Evolutionary conservation across 2,797 vertebrate genomes (phyloP).

Genomic region (Syndactyla subalaris): DNA sequence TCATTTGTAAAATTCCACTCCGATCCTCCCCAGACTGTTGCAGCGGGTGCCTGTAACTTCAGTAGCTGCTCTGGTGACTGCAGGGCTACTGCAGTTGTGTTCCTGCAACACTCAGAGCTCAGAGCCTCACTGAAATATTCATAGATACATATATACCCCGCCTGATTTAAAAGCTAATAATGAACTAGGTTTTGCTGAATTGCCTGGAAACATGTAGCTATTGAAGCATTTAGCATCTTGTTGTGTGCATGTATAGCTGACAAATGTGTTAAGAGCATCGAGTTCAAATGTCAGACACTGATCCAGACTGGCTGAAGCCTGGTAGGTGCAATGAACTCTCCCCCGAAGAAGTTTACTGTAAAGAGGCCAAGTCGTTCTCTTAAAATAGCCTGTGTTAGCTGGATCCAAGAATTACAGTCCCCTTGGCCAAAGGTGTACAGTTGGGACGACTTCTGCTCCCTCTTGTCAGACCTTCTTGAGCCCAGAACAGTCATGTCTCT

Average conservation of each 20-base stretch:
- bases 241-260: background rate
- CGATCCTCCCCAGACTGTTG: background rate
- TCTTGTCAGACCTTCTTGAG: slow-evolving; percentile 62
- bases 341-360: slow-evolving; percentile 56
- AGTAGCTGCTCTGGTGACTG: slow-evolving; percentile 1
- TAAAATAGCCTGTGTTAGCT: slow-evolving; percentile 65
- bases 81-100: background rate
- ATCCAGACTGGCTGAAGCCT: slow-evolving; percentile 51
- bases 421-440: slow-evolving; percentile 69
- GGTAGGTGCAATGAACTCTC: slow-evolving; percentile 65
- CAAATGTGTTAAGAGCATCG: background rate
- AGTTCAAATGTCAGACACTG: slow-evolving; percentile 34
- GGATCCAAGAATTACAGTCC: slow-evolving; percentile 69
- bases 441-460: slow-evolving; percentile 45
- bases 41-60: background rate
- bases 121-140: background rate
- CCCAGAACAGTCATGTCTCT: slow-evolving; percentile 46
- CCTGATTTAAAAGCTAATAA: background rate
- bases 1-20: slow-evolving; percentile 37
- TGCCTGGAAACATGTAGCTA: background rate
- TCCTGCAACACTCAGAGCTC: background rate
- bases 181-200: background rate
- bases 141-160: background rate
- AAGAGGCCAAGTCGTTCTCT: slow-evolving; percentile 53
- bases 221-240: background rate